phyloP scores from a whole-genome alignment of 2,797 vertebrate species.

The Morus bassanus region DNA sequence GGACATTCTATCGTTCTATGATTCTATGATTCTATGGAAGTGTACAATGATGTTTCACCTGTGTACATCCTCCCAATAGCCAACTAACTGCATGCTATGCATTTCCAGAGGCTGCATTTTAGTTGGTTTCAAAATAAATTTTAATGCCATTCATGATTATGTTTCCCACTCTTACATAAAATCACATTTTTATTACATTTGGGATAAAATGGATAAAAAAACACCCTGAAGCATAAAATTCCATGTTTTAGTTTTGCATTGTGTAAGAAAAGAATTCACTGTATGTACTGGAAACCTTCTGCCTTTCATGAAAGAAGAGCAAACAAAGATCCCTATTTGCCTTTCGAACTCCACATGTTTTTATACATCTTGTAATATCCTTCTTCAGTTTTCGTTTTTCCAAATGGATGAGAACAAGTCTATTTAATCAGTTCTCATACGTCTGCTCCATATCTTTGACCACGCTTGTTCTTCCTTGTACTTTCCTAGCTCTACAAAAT shows the following conservation, averaged over 20 bases:
- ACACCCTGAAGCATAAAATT: neutral
- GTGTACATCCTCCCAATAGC: neutral
- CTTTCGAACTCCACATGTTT: neutral
- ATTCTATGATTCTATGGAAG: neutral
- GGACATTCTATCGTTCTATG: no score
- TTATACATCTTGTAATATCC: neutral
- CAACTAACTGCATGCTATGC: neutral
- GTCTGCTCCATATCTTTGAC: neutral
- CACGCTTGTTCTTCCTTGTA: neutral
- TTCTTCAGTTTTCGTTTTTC: neutral
- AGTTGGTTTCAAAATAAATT: neutral
- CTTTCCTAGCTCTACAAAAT: neutral
- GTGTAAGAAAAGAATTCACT: neutral
- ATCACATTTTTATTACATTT: neutral
- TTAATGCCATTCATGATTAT: neutral
- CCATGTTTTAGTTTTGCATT: neutral
- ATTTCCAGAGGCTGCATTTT: neutral
- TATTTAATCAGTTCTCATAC: neutral
- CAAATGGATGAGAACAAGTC: neutral
- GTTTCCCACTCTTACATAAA: neutral
- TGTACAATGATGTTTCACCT: neutral
- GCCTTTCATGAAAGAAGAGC: neutral
- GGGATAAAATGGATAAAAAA: neutral
- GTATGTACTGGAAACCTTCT: neutral
- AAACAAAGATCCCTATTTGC: neutral